phyloP scores from a whole-genome alignment of 2,888 invertebrate genomes.

The Cyclophora albipunctata region DNA sequence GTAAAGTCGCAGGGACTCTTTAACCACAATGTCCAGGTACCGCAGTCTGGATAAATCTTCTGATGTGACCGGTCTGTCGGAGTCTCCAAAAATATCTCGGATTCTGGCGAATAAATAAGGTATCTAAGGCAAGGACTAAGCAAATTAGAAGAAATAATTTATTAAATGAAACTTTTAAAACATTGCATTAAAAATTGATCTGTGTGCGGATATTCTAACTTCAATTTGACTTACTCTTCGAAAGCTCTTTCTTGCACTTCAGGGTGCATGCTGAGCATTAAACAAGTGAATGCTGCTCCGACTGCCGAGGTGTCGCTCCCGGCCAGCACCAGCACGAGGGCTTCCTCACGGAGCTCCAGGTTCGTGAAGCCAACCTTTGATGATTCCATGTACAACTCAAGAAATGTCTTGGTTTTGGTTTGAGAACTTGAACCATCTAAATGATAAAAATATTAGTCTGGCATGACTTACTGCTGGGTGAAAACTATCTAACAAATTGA shows the following conservation, averaged over 20 bases:
- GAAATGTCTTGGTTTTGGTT: slow-evolving; percentile 23
- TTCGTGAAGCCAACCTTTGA: slow-evolving; percentile 28
- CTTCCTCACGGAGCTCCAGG: slow-evolving; percentile 37
- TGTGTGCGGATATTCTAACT: too few relatives aligned
- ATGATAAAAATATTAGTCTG: background rate
- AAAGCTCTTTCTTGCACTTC: slow-evolving; percentile 36
- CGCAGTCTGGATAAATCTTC: slow-evolving; percentile 22
- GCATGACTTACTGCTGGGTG: too few relatives aligned
- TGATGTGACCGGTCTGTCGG: slow-evolving; percentile 14
- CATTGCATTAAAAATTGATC: background rate
- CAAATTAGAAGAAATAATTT: background rate
- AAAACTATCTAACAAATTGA: too few relatives aligned
- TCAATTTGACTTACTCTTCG: slow-evolving; percentile 28
- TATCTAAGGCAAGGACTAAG: background rate
- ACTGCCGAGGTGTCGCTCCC: slow-evolving; percentile 47
- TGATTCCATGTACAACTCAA: slow-evolving; percentile 34
- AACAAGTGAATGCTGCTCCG: slow-evolving; percentile 26
- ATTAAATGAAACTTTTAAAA: background rate
- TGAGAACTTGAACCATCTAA: slow-evolving; percentile 3
- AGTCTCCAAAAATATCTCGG: slow-evolving; percentile 23
- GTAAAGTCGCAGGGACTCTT: slow-evolving; percentile 28
- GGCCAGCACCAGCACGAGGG: slow-evolving; percentile 34
- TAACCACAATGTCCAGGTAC: slow-evolving; percentile 28
- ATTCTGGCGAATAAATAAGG: slow-evolving; percentile 18
- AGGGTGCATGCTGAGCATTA: slow-evolving; percentile 32